Base-by-base conservation (phyloP, 2,888 invertebrate genomes). In the Coenonympha glycerion region DNA sequence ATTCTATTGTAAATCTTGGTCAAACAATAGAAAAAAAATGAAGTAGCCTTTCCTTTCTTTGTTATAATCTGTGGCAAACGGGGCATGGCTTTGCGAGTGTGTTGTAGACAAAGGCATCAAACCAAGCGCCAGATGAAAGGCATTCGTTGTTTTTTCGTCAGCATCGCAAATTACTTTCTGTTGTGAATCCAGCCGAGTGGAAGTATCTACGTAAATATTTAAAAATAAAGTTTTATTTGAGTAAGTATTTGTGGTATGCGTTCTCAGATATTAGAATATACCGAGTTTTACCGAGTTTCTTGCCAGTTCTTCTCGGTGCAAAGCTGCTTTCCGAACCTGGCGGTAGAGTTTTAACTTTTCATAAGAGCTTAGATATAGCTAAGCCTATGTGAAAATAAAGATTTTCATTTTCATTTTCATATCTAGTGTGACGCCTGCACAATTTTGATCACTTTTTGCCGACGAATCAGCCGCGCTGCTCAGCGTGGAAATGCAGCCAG, bases 31-130 rank as follows among this genome's bases (percentile, higher is more conserved):
- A 42, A 53, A 53, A 53, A 55, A 51, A 50, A 28, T 50, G 18
- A 47, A 40, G 55, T 51, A 55, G 53, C 48, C 49, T 53, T 53
- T 52, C 49, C 47, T 46, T 58, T 53, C 48, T 55, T 47, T 55
- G 47, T 34, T 47, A 31, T 53, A 53, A 44, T 51, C 41, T 52
- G 53, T 53, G 53, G 55, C 53, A 59, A 56, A 49, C 51, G 49
- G 51, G 44, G 53, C 49, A 53, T 36, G 39, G 49, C 51, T 55
- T 55, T 57, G 50, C 55, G 39, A 47, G 40, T 48, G 26, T 49
- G 18, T 34, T 18, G 57, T 52, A 62, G 55, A 64, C 63, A 63
- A 73, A 68, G 64, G 64, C 65, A 65, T 63, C 63, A 69, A 66
- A 66, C 64, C 65, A 62, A 65, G 68, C 64, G 71, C 64, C 65